Evolutionary conservation across 2,113 vertebrate genomes (phyloP).

Genomic region (Tinamus guttatus): DNA sequence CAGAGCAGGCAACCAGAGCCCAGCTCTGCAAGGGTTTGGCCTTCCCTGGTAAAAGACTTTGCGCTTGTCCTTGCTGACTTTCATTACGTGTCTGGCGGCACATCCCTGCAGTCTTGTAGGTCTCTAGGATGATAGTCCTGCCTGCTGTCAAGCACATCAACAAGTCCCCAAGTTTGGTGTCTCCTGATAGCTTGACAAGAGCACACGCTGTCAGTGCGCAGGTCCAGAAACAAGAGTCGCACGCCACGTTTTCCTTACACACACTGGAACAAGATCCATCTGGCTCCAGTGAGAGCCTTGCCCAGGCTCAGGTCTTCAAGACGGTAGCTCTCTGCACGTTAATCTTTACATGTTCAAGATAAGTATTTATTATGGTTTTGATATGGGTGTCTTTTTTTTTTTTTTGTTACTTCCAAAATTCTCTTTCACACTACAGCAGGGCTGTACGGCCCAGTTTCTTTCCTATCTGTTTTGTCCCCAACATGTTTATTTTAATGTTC

Average conservation of each 20-base stretch:
- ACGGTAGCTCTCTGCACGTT: not conserved
- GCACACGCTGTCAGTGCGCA: rapidly evolving
- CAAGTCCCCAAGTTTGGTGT: not conserved
- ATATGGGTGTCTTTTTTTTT: not conserved
- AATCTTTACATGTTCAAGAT: not conserved
- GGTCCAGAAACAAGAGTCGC: not conserved
- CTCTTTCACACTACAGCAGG: not conserved
- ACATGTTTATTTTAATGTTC: not conserved
- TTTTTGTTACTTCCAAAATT: not conserved
- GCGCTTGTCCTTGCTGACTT: not conserved
- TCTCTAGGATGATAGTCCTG: not conserved
- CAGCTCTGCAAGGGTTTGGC: not conserved
- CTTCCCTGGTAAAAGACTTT: not conserved
- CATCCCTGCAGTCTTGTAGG: not conserved
- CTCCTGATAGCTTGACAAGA: not conserved
- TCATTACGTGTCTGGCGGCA: not conserved
- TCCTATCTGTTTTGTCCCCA: not conserved
- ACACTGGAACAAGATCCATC: not conserved
- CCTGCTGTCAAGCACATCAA: not conserved
- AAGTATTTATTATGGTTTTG: not conserved
- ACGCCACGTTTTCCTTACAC: rapidly evolving
- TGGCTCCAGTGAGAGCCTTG: not conserved
- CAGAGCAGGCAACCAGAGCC: not conserved
- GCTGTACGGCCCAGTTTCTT: not conserved
- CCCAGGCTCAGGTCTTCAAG: not conserved